Evolutionary conservation across 1,140 invertebrate genomes (phyloP).

Genomic region (Trichoplusia ni): DNA sequence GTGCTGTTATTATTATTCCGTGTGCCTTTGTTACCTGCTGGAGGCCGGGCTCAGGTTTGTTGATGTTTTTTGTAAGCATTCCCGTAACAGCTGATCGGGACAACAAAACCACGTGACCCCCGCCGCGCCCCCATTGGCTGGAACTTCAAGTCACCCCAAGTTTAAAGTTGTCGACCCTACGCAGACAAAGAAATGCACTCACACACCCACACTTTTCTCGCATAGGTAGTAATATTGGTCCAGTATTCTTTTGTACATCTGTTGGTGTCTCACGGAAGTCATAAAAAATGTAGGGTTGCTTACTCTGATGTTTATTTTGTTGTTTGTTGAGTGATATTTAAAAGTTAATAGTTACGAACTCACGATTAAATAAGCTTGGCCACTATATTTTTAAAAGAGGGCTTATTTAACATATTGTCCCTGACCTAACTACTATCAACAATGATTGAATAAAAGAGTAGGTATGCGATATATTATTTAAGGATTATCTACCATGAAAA

Average conservation of each 20-base stretch:
- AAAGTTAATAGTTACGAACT: too few species aligned
- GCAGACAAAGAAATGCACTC: background rate
- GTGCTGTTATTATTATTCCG: slow-evolving; percentile 41
- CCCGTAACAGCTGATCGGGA: slow-evolving; percentile 67
- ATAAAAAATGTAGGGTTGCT: slow-evolving; percentile 3
- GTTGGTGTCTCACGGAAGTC: slow-evolving; percentile 11
- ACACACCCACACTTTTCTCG: background rate
- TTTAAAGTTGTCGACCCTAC: slow-evolving; percentile 1
- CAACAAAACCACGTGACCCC: slow-evolving; percentile 46
- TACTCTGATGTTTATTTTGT: background rate
- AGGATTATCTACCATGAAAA: too few species aligned
- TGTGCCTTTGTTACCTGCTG: slow-evolving; percentile 54
- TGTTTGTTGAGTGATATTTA: background rate
- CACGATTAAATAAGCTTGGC: too few species aligned
- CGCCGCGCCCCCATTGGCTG: slow-evolving; percentile 1
- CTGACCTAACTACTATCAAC: too few species aligned
- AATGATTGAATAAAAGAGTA: too few species aligned
- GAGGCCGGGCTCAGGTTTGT: slow-evolving; percentile 47
- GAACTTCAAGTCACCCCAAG: slow-evolving; percentile 10
- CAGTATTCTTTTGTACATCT: slow-evolving; percentile 4
- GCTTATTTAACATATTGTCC: too few species aligned
- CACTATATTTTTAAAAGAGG: too few species aligned
- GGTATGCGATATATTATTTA: too few species aligned
- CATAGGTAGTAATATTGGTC: background rate
- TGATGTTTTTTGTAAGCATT: slow-evolving; percentile 64